Percentiles rank a stretch among this genome's conserved stretches.
Conservation (phyloP, 37 sponge, comb jelly and placozoan genomes). For the Amphimedon queenslandica region DNA sequence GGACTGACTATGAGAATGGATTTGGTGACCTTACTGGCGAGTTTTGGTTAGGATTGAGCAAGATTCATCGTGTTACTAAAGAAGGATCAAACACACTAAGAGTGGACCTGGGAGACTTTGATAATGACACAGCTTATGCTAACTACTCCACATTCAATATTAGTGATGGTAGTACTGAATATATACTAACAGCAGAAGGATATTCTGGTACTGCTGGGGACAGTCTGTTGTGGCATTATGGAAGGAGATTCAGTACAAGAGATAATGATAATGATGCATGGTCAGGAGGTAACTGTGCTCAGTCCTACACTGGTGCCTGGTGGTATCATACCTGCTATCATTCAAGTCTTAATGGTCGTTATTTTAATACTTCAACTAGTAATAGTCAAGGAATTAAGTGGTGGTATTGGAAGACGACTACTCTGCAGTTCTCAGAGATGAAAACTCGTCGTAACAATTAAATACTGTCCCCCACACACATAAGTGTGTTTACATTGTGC, state of each 20-base stretch:
- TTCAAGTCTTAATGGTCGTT: too few species aligned
- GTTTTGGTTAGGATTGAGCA: not conserved
- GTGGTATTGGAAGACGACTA: too few species aligned
- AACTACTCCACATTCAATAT: slow-evolving; percentile 9
- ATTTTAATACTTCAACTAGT: too few species aligned
- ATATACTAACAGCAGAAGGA: slow-evolving; percentile 1
- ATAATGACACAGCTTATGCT: not conserved
- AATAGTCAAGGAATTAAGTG: too few species aligned
- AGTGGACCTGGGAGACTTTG: slow-evolving; percentile 12
- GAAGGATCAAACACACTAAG: not conserved
- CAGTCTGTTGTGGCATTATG: slow-evolving; percentile 1
- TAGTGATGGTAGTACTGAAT: not conserved
- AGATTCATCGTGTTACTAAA: not conserved
- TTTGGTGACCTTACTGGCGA: not conserved
- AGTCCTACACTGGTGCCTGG: slow-evolving; percentile 4
- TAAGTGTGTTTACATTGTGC: too few species aligned
- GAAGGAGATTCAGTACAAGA: slow-evolving; percentile 9
- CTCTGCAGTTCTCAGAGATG: too few species aligned
- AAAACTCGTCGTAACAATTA: too few species aligned
- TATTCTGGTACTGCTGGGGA: slow-evolving; percentile 20
- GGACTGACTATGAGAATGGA: not conserved
- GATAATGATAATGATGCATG: slow-evolving; percentile 18
- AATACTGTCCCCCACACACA: too few species aligned
- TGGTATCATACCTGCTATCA: slow-evolving; percentile 11
- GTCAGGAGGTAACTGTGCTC: slow-evolving; percentile 8